Conservation (phyloP, 2,113 vertebrate genomes). For the Meleagris gallopavo region DNA sequence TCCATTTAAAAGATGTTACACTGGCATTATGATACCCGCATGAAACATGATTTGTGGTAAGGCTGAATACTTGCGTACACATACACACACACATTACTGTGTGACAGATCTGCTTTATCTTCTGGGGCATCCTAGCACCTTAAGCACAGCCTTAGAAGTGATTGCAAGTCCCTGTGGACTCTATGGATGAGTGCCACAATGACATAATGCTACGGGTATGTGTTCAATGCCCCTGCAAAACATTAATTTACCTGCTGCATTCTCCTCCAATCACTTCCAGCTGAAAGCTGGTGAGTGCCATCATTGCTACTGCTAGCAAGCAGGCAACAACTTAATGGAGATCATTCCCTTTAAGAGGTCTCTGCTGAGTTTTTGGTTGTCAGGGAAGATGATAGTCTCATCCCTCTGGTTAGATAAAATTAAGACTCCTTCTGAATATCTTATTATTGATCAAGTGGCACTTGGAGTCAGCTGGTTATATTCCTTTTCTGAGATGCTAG, state of each 20-base stretch:
- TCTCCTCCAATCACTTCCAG: conserved; percentile 15
- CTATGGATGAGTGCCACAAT: neutral
- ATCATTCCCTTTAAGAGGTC: conserved; percentile 73
- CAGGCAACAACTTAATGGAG: conserved; percentile 72
- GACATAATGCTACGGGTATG: neutral
- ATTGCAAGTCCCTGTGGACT: neutral
- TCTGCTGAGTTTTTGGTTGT: conserved; percentile 74
- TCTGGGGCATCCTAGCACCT: neutral
- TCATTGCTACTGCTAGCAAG: conserved; percentile 56
- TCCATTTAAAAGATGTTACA: rapidly evolving
- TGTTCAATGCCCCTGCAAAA: neutral
- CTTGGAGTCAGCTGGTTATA: conserved; percentile 67
- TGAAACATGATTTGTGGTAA: neutral
- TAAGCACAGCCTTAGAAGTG: neutral
- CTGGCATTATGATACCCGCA: neutral
- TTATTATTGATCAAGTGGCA: conserved; percentile 75
- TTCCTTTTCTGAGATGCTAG: conserved; percentile 61
- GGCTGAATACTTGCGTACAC: rapidly evolving
- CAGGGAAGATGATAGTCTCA: conserved; percentile 72
- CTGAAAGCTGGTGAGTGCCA: conserved; percentile 63
- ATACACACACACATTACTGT: rapidly evolving
- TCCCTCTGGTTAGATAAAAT: conserved; percentile 68
- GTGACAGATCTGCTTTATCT: neutral
- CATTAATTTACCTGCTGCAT: conserved; percentile 46
- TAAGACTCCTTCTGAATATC: conserved; percentile 75